A percentile compares a stretch with the other conserved stretches of the same genome.
phyloP scores from a whole-genome alignment of 92 coral and sea anemone species.

The Montipora capitata region DNA sequence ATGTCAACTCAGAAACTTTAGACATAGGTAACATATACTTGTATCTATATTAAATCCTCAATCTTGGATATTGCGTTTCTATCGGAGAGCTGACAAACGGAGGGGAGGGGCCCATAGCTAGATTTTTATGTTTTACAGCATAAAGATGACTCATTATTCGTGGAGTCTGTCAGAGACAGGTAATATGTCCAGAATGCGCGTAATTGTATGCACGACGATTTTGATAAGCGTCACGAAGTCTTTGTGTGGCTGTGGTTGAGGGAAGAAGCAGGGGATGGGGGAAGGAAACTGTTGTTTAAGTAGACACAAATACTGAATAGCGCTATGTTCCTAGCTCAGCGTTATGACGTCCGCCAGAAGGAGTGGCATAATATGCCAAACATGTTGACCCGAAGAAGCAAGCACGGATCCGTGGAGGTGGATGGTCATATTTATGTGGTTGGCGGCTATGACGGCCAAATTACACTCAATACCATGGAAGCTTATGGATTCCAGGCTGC shows the following conservation, averaged over 20 bases:
- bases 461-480: slow-evolving; percentile 92
- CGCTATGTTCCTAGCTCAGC: slow-evolving; percentile 65
- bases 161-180: too few species aligned
- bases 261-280: too few species aligned
- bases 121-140: too few species aligned
- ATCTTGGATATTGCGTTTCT: background rate
- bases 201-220: too few species aligned
- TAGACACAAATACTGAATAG: background rate
- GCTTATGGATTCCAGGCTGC: slow-evolving; percentile 81
- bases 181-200: too few species aligned
- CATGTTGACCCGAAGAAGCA: slow-evolving; percentile 94
- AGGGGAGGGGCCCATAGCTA: too few species aligned
- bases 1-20: slow-evolving; percentile 94
- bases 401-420: slow-evolving; percentile 96
- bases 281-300: background rate
- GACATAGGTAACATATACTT: slow-evolving; percentile 77
- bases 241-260: too few species aligned
- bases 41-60: background rate
- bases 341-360: slow-evolving; percentile 95
- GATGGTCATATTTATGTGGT: slow-evolving; percentile 91
- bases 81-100: too few species aligned
- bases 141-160: too few species aligned
- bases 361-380: slow-evolving; percentile 93
- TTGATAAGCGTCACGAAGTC: too few species aligned
- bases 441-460: slow-evolving; percentile 97